Percentiles rank a stretch among this genome's conserved stretches.
Evolutionary conservation across 2,888 invertebrate species (phyloP).

Genomic region (Troides aeacus): DNA sequence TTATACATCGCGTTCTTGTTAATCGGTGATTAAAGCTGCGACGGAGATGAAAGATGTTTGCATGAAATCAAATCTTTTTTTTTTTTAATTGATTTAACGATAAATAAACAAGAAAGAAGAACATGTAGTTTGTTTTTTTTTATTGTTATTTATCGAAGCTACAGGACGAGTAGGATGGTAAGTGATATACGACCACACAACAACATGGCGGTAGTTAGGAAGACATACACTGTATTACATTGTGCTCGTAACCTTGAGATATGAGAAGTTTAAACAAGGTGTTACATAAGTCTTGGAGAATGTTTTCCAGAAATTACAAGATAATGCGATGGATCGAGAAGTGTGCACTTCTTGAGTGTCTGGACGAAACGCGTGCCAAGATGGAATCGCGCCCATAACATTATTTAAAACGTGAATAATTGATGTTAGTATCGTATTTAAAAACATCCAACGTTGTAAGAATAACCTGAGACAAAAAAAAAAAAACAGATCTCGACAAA

Average conservation of each 20-base stretch:
- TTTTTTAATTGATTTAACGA: neutral
- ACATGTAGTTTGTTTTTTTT: neutral
- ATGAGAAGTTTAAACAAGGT: neutral
- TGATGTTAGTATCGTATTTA: slow-evolving; percentile 13
- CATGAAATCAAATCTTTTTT: neutral
- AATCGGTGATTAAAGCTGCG: neutral
- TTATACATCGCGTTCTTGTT: neutral
- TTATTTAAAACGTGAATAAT: slow-evolving; percentile 23
- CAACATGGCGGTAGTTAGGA: too few relatives aligned
- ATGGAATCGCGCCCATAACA: slow-evolving; percentile 25
- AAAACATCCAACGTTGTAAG: neutral
- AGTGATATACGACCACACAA: too few relatives aligned
- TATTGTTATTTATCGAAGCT: too few relatives aligned
- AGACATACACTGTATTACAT: too few relatives aligned
- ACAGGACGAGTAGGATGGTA: too few relatives aligned
- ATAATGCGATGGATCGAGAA: slow-evolving; percentile 8
- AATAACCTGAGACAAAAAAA: slow-evolving; percentile 9
- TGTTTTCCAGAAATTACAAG: slow-evolving; percentile 14
- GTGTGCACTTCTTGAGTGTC: slow-evolving; percentile 15
- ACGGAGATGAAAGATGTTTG: neutral
- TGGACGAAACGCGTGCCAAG: slow-evolving; percentile 27
- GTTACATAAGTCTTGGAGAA: slow-evolving; percentile 5
- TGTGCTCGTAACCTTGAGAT: too few relatives aligned
- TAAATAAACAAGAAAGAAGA: neutral
- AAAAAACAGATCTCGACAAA: slow-evolving; percentile 6